These are phyloP conservation scores for Columba livia DNA, from an alignment of 2,113 vertebrate genomes.

Conservation along the genomic window DNA sequence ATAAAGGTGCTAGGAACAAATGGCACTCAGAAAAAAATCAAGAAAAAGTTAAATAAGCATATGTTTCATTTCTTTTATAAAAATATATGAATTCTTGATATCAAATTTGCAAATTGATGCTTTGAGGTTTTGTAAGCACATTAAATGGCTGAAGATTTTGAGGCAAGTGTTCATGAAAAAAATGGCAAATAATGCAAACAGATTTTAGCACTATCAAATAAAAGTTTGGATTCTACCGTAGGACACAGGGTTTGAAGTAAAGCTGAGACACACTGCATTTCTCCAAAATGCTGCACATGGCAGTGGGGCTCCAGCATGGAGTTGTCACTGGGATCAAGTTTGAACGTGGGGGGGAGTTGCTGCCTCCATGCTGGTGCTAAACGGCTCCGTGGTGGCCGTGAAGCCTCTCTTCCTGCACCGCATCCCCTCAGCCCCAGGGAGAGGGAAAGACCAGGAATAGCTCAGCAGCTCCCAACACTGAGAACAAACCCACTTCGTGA, in stretches of 20 bases:
- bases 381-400: not conserved
- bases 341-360: not conserved
- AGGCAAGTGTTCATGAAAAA: not conserved
- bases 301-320: accelerated
- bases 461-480: not conserved
- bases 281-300: accelerated
- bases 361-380: not conserved
- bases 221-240: not conserved
- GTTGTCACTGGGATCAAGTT: not conserved
- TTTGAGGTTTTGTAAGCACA: not conserved
- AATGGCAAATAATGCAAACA: not conserved
- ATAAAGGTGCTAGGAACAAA: not conserved
- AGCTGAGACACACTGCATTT: not conserved
- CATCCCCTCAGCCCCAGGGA: not conserved
- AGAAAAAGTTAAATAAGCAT: not conserved
- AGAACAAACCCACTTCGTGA: not conserved
- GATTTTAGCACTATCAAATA: not conserved
- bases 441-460: not conserved
- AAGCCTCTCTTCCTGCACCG: not conserved
- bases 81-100: not conserved
- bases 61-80: not conserved
- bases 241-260: not conserved
- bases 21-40: not conserved
- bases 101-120: not conserved
- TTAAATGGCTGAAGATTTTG: not conserved